Base-by-base conservation (phyloP, 2,888 invertebrate genomes). In the Cerastis leucographa region DNA sequence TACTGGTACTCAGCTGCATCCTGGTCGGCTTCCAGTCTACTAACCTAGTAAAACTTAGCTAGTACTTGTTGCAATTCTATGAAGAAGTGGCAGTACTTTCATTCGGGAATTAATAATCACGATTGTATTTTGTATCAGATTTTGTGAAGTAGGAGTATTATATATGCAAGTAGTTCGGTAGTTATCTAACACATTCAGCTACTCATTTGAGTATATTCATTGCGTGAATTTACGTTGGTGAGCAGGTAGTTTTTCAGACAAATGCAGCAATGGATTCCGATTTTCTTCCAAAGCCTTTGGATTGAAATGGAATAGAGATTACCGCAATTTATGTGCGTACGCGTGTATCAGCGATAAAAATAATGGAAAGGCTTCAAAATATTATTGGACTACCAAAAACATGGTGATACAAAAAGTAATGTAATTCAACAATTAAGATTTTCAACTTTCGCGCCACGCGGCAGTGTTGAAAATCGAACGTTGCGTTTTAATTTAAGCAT, bases 31-130 rank as follows among this genome's bases (percentile, higher is more conserved):
- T n/a, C n/a, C n/a, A n/a, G n/a, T n/a, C 46, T 22, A 54, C 35
- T 25, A 74, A 75, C 51, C 62, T 67, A 71, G 25, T 42, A 75
- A 73, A n/a, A n/a, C 40, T 51, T 51, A 49, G 35, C 44, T 25
- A 22, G 75, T 74, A 75, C 54, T 75, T 42, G 56, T 65, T 66
- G 56, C 40, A 66, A 49, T 70, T 64, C 17, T 76, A 40, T 17
- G 22, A 54, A 66, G 35, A 62, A 62, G 29, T 54, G 9, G n/a
- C 54, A 29, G 19, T 44, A 40, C 54, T 46, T n/a, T 54, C 44
- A 49, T 64, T 35, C 19, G 9, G 35, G 56, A 70, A 56, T 77
- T 54, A 11, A 40, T 44, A 77, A 77, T 19, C 25, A 25, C 14
- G 6, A 19, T 67, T 25, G 74, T 76, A 56, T 59, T 59, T 61